These are phyloP conservation scores for Callionymus lyra DNA, from an alignment of 2,113 vertebrate species.

Conservation along the genomic window DNA sequence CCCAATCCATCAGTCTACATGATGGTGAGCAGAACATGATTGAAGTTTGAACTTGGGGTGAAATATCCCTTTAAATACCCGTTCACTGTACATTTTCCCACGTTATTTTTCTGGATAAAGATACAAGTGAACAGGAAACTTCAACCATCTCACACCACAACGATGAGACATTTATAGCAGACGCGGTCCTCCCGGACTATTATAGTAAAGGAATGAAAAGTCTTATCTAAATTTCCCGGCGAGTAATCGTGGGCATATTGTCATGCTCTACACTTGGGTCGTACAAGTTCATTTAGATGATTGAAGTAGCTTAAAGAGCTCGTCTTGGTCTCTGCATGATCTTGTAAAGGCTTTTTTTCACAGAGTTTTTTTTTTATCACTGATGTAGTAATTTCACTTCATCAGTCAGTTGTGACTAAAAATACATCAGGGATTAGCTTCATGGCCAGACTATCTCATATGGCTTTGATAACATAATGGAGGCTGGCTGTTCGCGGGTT, in stretches of 20 bases:
- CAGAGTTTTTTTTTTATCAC: conserved; percentile 55
- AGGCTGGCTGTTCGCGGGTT: conserved; percentile 54
- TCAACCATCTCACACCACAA: conserved; percentile 5
- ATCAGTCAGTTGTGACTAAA: conserved; percentile 70
- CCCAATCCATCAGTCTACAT: too few species aligned
- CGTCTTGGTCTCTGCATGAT: conserved; percentile 43
- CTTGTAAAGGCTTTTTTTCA: conserved; percentile 59
- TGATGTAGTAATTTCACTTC: conserved; percentile 69
- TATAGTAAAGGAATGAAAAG: conserved; percentile 26
- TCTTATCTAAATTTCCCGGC: conserved; percentile 37
- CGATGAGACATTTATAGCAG: conserved; percentile 19
- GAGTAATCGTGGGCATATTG: conserved; percentile 36
- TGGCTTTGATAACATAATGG: conserved; percentile 65
- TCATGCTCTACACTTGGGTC: conserved; percentile 22
- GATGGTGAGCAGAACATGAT: too few species aligned
- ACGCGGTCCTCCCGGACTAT: conserved; percentile 35
- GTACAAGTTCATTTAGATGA: conserved; percentile 48
- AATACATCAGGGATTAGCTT: conserved; percentile 68
- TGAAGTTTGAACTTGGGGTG: too few species aligned
- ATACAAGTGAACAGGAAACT: too few species aligned
- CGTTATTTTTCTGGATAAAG: too few species aligned
- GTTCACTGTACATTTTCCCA: too few species aligned
- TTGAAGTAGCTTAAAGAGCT: conserved; percentile 41
- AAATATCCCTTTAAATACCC: too few species aligned
- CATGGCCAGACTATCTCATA: conserved; percentile 57